A percentile compares a stretch with the other conserved stretches of the same genome.
Conservation (phyloP, 2,113 vertebrate species). For the Psophia crepitans region DNA sequence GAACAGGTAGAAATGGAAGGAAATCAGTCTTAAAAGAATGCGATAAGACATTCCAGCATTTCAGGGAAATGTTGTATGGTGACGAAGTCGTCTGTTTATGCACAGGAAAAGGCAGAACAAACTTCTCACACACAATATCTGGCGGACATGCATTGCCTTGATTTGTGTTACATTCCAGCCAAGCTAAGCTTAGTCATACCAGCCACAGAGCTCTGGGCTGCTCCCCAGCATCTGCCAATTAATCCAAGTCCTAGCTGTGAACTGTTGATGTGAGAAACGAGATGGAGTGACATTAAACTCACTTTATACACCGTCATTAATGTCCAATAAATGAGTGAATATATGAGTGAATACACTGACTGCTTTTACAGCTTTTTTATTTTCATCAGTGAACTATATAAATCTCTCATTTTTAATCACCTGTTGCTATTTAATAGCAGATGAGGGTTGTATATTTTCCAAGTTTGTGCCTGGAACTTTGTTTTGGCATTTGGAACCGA, state of each 20-base stretch:
- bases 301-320: background rate
- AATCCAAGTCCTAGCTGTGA: background rate
- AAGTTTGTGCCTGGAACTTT: background rate
- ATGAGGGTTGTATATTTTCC: background rate
- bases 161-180: background rate
- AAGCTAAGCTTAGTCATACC: background rate
- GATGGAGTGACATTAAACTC: background rate
- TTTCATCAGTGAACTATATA: background rate
- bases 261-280: background rate
- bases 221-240: constrained; percentile 1
- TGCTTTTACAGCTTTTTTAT: background rate
- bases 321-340: background rate
- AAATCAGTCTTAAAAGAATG: constrained; percentile 35
- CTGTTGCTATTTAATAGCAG: background rate
- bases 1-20: constrained; percentile 37
- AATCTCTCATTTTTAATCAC: background rate
- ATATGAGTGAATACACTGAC: background rate
- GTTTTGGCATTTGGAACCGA: background rate
- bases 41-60: constrained; percentile 22
- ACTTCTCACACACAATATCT: constrained; percentile 45
- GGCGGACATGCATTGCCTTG: constrained; percentile 1
- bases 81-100: background rate
- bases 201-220: background rate
- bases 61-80: background rate
- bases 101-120: constrained; percentile 51